Evolutionary conservation across 2,888 invertebrate genomes (phyloP).

Genomic region (Mechanitis messenoides): DNA sequence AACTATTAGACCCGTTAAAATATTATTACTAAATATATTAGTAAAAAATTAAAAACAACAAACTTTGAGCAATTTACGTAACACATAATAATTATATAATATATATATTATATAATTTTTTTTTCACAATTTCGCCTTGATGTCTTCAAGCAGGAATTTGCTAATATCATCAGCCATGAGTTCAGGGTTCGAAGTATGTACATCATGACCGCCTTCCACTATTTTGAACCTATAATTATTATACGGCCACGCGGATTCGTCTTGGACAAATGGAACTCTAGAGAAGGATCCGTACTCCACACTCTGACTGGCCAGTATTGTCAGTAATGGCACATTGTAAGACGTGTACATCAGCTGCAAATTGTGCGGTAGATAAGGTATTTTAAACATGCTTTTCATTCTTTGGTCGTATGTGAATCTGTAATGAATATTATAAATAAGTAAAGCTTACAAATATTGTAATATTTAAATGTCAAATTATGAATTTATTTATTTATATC

Average conservation of each 20-base stretch:
- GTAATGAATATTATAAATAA: slow-evolving; percentile 9
- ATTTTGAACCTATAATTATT: slow-evolving; percentile 45
- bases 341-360: slow-evolving; percentile 42
- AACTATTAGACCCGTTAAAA: no score
- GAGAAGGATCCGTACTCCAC: slow-evolving; percentile 37
- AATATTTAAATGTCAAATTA: no score
- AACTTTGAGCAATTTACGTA: no score
- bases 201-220: slow-evolving; percentile 77
- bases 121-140: slow-evolving; percentile 27
- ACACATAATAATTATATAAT: no score
- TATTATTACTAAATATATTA: no score
- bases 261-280: slow-evolving; percentile 40
- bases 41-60: no score
- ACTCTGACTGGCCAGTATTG: slow-evolving; percentile 41
- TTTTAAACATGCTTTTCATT: slow-evolving; percentile 45
- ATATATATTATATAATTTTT: no score
- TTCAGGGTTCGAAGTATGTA: slow-evolving; percentile 75
- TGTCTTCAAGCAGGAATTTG: slow-evolving; percentile 42
- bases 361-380: slow-evolving; percentile 43
- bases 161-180: slow-evolving; percentile 61
- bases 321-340: slow-evolving; percentile 42
- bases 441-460: no score
- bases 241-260: slow-evolving; percentile 47
- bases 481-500: no score
- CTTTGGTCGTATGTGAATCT: slow-evolving; percentile 54